Conservation (phyloP, 2,113 vertebrate species). For the Glareola pratincola region DNA sequence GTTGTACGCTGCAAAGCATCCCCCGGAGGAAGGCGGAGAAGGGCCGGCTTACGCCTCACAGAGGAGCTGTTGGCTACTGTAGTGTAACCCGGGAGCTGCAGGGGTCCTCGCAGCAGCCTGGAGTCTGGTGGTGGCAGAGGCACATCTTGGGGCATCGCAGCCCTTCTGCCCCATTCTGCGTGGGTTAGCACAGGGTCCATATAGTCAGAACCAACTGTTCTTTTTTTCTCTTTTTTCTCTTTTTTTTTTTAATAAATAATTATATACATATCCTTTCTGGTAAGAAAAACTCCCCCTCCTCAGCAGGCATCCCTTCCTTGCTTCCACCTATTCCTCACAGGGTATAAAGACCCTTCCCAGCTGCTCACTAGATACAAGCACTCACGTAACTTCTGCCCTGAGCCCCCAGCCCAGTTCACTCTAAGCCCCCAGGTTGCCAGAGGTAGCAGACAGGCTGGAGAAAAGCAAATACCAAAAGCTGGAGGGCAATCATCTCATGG, state of each 20-base stretch:
- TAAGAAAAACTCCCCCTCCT: background rate
- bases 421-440: background rate
- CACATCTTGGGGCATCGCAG: background rate
- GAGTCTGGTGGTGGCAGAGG: background rate
- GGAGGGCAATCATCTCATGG: accelerated
- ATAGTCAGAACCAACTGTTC: background rate
- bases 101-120: background rate
- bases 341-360: background rate
- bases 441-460: background rate
- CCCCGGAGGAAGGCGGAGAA: background rate
- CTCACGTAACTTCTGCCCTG: background rate
- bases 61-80: slow-evolving; percentile 53
- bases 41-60: background rate
- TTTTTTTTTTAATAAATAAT: background rate
- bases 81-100: background rate
- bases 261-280: background rate
- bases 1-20: background rate
- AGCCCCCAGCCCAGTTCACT: background rate
- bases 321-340: background rate
- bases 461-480: background rate
- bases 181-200: background rate
- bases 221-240: background rate
- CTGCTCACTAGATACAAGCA: background rate
- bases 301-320: background rate
- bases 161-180: background rate